Base-by-base conservation (phyloP, 2,797 vertebrate genomes). In the Takifugu rubripes region DNA sequence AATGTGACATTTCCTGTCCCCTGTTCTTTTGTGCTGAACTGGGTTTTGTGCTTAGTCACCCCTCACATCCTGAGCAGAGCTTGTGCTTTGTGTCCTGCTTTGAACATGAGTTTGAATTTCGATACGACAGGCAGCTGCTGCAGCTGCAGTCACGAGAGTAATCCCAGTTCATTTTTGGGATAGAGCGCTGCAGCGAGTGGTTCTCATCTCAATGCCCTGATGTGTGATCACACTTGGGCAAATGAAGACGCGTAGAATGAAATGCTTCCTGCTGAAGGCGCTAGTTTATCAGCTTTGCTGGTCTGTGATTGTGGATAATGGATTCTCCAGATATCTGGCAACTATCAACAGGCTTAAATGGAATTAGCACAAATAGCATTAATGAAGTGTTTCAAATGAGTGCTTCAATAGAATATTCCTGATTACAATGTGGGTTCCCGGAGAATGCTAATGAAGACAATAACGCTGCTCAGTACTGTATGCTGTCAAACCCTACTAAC, bases 21-120 rank as follows among this genome's bases (percentile, higher is more conserved):
- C 56, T 59, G 25, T 57, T 36, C 49, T 57, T 73, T 75, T 83
- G 66, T 71, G 36, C 64, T 64, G 46, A 27, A 54, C 54, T 56
- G 67, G 77, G 54, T 82, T 66, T 61, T 59, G 59, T 66, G 61
- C 61, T 77, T 62, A 66, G 68, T 79, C 78, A 75, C 68, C 49
- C 54, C 54, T 55, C 1, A 11, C 54, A 70, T 70, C 77, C 74
- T 72, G 56, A 52, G 47, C 5, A 3, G 49, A 47, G 49, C 71
- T 67, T 61, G 62, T 49, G 54, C 77, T 83, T 76, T 64, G 70
- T 77, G 66, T 78, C 65, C 48, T 24, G 54, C 56, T 49, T 45
- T 52, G 74, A 74, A 77, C 58, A 64, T 64, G 61, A 75, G 56
- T 52, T 54, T 54, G 52, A 62, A 68, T 67, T 72, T 50, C 59